Evolutionary conservation across 2,797 vertebrate species (phyloP), one percentile per base, ranked within the genome.

Genomic region (Sebastiscus tertius): DNA sequence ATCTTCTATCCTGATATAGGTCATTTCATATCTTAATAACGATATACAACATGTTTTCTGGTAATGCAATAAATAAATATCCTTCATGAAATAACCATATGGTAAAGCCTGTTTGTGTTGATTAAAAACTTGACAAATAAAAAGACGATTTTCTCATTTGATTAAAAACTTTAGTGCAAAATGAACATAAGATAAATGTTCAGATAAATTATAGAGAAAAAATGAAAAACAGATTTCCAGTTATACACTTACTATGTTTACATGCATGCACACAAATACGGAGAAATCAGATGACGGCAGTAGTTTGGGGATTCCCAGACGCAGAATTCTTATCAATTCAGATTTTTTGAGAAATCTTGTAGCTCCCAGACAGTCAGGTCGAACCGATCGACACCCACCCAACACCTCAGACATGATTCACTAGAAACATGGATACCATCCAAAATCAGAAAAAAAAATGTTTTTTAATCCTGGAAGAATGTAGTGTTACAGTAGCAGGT

Each of bases 371-470:
- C 66, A 65, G 64, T 60, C 68, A 52, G 16, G 18, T 65, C 11
- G 13, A 79, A 39, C 61, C 33, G 22, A 64, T 58, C 58, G 24
- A 65, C 80, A 75, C 62, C 65, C 79, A 77, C 74, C 36, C 33
- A 6, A 16, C 63, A 72, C 63, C 75, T 87, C 56, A 61, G 73
- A 69, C 24, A 65, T 69, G 70, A 83, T 64, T 78, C 61, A 80
- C 46, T 29, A 56, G 29, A 55, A 58, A 74, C 52, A 73, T 67
- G 52, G 26, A 67, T 5, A 26, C 26, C 12, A 12, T 79, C 59
- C 75, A 84, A 78, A 46, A 36, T 71, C 65, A 39, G 16, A 22
- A 36, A 71, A 39, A 58, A 3, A 9, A 34, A 6, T 6, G 18
- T 46, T 27, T 49, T 20, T 63, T 34, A 73, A 11, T 34, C 46